Conservation (phyloP, 2,797 vertebrate species). For the Ibycter americanus region DNA sequence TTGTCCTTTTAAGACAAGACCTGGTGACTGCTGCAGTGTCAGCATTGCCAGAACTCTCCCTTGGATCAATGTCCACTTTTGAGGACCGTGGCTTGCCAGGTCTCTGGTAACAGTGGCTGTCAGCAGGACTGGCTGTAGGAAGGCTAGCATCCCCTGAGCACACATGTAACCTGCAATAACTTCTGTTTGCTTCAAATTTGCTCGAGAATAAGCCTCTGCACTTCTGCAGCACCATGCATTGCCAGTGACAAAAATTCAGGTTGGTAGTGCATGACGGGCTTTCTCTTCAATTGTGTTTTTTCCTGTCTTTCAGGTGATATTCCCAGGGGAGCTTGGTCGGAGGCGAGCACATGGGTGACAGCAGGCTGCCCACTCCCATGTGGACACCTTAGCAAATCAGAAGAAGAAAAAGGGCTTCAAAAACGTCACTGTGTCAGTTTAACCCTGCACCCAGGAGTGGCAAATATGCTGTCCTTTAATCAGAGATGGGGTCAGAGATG, state of each 20-base stretch:
- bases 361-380: accelerated
- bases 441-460: neutral
- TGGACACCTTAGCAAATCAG: accelerated
- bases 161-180: accelerated
- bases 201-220: neutral
- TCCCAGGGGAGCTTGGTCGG: accelerated
- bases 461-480: neutral
- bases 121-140: neutral
- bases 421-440: neutral
- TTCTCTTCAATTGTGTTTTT: neutral
- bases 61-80: neutral
- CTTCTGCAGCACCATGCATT: neutral
- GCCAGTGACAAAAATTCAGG: neutral
- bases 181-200: neutral
- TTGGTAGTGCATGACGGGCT: neutral
- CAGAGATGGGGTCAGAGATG: neutral
- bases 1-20: neutral
- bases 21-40: neutral
- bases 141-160: neutral
- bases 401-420: neutral
- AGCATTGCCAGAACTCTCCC: neutral
- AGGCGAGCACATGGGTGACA: neutral
- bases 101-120: neutral
- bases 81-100: neutral
- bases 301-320: neutral